Evolutionary conservation across 2,888 invertebrate species (phyloP).

Genomic region (Flabesymbios commensalis): DNA sequence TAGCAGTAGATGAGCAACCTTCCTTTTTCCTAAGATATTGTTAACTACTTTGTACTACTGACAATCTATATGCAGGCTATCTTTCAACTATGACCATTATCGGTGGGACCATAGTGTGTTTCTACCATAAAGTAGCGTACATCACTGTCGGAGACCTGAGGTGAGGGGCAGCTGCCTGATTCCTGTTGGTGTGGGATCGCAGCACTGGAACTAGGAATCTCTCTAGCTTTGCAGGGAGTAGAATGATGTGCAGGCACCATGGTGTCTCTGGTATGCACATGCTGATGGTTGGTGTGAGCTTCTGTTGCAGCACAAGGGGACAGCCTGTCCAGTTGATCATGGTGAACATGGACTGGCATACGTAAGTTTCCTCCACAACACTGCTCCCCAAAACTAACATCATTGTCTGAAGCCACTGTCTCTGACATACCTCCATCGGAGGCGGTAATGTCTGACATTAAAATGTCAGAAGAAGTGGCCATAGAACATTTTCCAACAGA

Average conservation of each 20-base stretch:
- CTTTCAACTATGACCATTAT: too few species aligned
- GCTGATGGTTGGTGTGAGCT: too few species aligned
- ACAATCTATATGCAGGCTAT: too few species aligned
- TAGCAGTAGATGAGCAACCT: too few species aligned
- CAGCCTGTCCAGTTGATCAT: too few species aligned
- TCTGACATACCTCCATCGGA: conserved; percentile 21
- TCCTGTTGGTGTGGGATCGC: conserved; percentile 2
- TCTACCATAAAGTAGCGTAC: conserved; percentile 29
- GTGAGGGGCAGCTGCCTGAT: conserved; percentile 1
- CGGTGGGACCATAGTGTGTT: conserved; percentile 19
- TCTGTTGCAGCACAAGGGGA: too few species aligned
- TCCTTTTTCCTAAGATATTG: too few species aligned
- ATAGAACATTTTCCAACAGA: conserved; percentile 16
- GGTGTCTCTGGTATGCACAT: too few species aligned
- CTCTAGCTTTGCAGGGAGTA: background rate
- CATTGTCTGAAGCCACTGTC: conserved; percentile 4
- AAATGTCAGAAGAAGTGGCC: conserved; percentile 17
- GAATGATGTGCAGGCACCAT: background rate
- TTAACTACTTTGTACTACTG: too few species aligned
- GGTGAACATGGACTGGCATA: too few species aligned
- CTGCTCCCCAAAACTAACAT: background rate
- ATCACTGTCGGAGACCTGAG: conserved; percentile 13
- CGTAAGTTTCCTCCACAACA: background rate
- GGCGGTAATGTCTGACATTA: conserved; percentile 14
- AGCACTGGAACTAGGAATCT: background rate